phyloP scores from a whole-genome alignment of 2,113 vertebrate genomes.

The Hippocampus barbouri region DNA sequence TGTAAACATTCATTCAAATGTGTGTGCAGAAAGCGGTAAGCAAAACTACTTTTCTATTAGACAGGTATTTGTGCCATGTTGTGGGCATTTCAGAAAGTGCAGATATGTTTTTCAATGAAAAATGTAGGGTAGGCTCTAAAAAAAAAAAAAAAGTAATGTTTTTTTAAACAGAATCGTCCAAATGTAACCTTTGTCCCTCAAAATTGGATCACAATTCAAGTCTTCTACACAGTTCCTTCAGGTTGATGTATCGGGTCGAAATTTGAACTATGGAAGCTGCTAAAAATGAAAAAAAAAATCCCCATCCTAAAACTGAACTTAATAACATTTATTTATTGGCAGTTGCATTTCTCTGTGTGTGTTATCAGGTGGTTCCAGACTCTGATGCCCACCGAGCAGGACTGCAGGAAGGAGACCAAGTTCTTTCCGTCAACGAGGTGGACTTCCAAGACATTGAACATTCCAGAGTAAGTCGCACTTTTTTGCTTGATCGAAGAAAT shows the following conservation, averaged over 20 bases:
- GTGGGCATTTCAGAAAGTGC: too few relatives aligned
- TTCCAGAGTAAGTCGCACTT: conserved; percentile 78
- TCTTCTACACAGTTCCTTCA: too few relatives aligned
- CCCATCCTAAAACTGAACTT: not conserved
- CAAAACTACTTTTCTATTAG: too few relatives aligned
- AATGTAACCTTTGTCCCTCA: too few relatives aligned
- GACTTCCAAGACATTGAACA: conserved; percentile 99
- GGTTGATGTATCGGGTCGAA: not conserved
- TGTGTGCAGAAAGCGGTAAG: too few relatives aligned
- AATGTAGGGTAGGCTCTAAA: too few relatives aligned
- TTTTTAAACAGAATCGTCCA: too few relatives aligned
- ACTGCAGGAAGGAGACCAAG: conserved; percentile 96
- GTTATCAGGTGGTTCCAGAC: conserved; percentile 87
- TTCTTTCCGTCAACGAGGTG: conserved; percentile 93
- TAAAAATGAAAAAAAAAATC: not conserved
- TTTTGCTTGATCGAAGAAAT: not conserved
- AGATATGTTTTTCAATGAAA: too few relatives aligned
- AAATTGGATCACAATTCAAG: too few relatives aligned
- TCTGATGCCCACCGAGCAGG: conserved; percentile 93
- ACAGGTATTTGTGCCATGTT: too few relatives aligned
- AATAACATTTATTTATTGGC: not conserved
- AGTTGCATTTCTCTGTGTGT: not conserved
- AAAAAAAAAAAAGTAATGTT: too few relatives aligned
- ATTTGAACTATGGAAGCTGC: not conserved
- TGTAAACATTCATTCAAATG: too few relatives aligned